Base-by-base conservation (phyloP, 2,888 invertebrate species). In the Neelides folsomi region DNA sequence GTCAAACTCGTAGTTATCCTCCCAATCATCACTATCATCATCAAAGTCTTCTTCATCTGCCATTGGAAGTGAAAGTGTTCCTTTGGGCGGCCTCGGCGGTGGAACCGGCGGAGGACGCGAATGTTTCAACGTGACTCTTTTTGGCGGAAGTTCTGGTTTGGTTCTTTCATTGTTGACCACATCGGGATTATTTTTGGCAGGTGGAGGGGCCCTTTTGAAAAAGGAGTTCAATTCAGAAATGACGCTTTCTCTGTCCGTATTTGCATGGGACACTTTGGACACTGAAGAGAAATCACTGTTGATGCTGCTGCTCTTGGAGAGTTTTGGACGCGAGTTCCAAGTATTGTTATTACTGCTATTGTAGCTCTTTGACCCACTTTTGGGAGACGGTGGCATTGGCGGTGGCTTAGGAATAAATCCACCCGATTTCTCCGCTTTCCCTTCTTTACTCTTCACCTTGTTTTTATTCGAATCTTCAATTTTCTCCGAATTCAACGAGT, bases 401-500 rank as follows among this genome's bases (percentile, higher is more conserved):
- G 38, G 38, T 6, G 51, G 51, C 16, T 34, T 44, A 7, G 44
- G 44, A 44, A 27, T 27, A 27, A 27, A 27, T 27, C 27, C 27
- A 27, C 44, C 27, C 12, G n/a, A 8, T n/a, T 27, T 44, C 2
- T 44, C 44, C 44, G 20, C 20, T 10, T 34, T 44, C 15, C 27
- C 34, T 4, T 15, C 16, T 16, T 42, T n/a, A 7, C 13, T n/a
- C 7, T 19, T 13, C 2, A 19, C 10, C 19, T 44, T 42, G n/a
- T 15, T 42, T 16, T 42, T 42, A 19, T 27, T 27, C 27, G 27
- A 7, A 27, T 27, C 27, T 27, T 27, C 27, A 7, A 27, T 27
- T 27, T 27, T 27, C 7, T 27, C 27, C 27, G 27, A 27, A 43
- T 56, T 58, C 45, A 55, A 56, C 1, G 52, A 55, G n/a, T 60